phyloP scores from a whole-genome alignment of 2,888 invertebrate genomes.

The Ethmia dodecea region DNA sequence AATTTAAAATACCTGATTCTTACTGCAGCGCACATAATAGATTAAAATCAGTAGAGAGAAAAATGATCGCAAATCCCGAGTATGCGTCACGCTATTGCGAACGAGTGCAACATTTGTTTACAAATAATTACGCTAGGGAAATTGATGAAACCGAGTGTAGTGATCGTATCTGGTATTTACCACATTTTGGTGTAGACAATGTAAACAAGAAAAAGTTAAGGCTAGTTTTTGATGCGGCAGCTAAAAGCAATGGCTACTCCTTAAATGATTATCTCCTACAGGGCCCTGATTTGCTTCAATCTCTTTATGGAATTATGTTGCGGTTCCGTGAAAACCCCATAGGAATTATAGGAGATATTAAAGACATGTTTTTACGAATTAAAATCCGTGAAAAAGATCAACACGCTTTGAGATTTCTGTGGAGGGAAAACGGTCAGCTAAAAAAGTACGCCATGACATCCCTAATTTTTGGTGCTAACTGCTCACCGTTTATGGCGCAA shows the following conservation, averaged over 20 bases:
- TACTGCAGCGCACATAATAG: conserved; percentile 1
- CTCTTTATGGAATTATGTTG: too few species aligned
- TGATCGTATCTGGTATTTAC: conserved; percentile 24
- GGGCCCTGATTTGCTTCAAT: conserved; percentile 2
- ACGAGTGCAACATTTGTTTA: conserved; percentile 20
- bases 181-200: conserved; percentile 25
- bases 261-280: conserved; percentile 18
- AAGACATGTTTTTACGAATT: conserved; percentile 12
- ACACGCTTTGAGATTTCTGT: conserved; percentile 15
- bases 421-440: conserved; percentile 1
- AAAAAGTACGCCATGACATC: conserved; percentile 14
- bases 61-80: conserved; percentile 10
- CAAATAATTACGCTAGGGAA: conserved; percentile 18
- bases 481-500: conserved; percentile 14
- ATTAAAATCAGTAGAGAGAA: background rate
- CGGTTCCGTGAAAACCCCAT: conserved; percentile 17
- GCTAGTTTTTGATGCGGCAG: conserved; percentile 22
- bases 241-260: conserved; percentile 9
- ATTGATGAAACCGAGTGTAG: too few species aligned
- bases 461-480: too few species aligned
- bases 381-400: conserved; percentile 14
- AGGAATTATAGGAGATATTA: conserved; percentile 11
- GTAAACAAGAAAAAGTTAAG: conserved; percentile 21
- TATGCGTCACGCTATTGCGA: conserved; percentile 18
- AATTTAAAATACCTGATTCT: conserved; percentile 14